Base-by-base conservation (phyloP, 2,888 invertebrate genomes). In the Tetrapedia diversipes region DNA sequence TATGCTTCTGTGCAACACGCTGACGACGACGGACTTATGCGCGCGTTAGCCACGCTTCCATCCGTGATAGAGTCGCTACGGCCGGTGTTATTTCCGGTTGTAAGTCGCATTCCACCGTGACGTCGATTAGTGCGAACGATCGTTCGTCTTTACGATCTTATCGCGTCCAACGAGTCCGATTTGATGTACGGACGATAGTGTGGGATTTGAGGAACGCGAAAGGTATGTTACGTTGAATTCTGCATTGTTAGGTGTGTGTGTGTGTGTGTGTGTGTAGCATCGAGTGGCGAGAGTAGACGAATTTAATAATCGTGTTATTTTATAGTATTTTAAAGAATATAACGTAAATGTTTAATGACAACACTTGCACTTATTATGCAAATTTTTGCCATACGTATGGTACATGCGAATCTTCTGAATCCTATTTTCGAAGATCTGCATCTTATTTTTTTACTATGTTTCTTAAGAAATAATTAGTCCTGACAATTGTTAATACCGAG, bases 11-110 rank as follows among this genome's bases (percentile, higher is more conserved):
- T 80, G 79, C 77, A 81, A 64, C 85, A 78, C 81, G 86, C 80
- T 85, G 85, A 86, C 85, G 80, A 86, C 73, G 69, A 81, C 54
- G 75, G 80, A 81, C 82, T 84, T 80, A 79, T 78, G 81, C 74
- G 80, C 81, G 51, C 67, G 53, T 72, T 66, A 68, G 77, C 81
- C 60, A 60, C 70, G 71, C 74, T 81, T 75, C 72, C 65, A 80
- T 75, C 80, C 69, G 75, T 43, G 60, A 47, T 66, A 19, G 51
- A 43, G 41, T 41, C 24, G 41, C 47, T 41, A n/a, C n/a, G n/a
- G 24, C 19, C 14, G n/a, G 47, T n/a, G 49, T 24, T 43, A 49
- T 34, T 39, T 57, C 47, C 37, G 65, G 54, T 27, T 71, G 57
- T 49, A 41, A 70, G 29, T 60, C 43, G 19, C 59, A 43, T 60